Conservation (phyloP, 2,888 invertebrate species). For the Busseola fusca region DNA sequence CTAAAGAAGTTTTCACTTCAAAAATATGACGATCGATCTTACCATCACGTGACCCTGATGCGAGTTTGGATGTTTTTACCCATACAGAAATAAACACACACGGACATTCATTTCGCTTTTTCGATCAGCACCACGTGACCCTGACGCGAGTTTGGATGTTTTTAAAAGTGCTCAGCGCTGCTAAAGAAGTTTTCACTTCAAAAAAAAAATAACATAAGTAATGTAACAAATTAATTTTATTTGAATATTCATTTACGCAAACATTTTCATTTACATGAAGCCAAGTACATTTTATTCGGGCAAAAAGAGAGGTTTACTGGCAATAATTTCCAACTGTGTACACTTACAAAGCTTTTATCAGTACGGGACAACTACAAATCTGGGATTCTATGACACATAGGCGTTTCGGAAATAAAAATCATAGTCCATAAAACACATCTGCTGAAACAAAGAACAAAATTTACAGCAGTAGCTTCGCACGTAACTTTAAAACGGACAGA, state of each 20-base stretch:
- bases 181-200: too few relatives aligned
- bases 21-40: too few relatives aligned
- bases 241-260: conserved; percentile 25
- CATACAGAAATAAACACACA: too few relatives aligned
- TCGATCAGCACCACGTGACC: too few relatives aligned
- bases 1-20: too few relatives aligned
- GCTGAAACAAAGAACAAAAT: conserved; percentile 47
- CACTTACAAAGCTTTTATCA: conserved; percentile 61
- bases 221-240: neutral
- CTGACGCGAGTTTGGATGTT: too few relatives aligned
- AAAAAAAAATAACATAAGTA: too few relatives aligned
- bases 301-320: conserved; percentile 48
- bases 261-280: conserved; percentile 46
- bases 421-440: conserved; percentile 64
- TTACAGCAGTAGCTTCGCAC: conserved; percentile 29
- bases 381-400: conserved; percentile 56
- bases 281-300: conserved; percentile 61
- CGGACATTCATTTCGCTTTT: too few relatives aligned
- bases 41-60: too few relatives aligned
- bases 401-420: conserved; percentile 61
- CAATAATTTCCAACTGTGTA: conserved; percentile 65
- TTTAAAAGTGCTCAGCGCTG: too few relatives aligned
- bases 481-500: conserved; percentile 2
- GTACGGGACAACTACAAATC: conserved; percentile 62
- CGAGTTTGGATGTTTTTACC: too few relatives aligned